Conservation (phyloP, 2,113 vertebrate species). For the Taxidea taxus region DNA sequence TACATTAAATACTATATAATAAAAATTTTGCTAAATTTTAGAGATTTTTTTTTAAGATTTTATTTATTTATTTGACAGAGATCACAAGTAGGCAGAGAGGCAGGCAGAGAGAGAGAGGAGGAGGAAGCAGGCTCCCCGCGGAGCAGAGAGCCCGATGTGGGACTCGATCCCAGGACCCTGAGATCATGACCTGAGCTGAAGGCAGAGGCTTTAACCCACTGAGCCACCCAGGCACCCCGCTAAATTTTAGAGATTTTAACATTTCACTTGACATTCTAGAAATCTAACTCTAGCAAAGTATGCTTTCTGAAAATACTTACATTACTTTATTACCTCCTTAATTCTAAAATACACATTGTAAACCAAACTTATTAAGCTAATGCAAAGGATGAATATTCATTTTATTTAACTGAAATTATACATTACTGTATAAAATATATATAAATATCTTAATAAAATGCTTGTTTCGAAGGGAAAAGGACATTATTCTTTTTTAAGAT, state of each 20-base stretch:
- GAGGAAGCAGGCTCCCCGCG: too few species aligned
- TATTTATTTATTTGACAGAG: too few species aligned
- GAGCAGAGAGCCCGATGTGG: too few species aligned
- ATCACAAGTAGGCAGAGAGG: too few species aligned
- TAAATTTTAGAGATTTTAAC: neutral
- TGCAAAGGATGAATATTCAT: neutral
- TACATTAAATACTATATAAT: neutral
- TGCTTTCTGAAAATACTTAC: neutral
- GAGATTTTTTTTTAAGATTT: too few species aligned
- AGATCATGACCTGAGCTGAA: too few species aligned
- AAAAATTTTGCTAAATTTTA: neutral
- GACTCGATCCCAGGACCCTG: too few species aligned
- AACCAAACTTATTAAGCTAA: neutral
- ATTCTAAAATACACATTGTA: neutral
- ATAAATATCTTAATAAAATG: neutral
- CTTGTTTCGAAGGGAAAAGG: neutral
- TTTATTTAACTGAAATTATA: neutral
- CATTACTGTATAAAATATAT: neutral
- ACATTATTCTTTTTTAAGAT: neutral
- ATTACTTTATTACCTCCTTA: neutral
- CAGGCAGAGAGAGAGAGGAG: too few species aligned
- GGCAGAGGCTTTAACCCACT: too few species aligned
- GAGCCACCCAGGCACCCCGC: too few species aligned
- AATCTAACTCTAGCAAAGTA: neutral
- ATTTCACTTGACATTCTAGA: neutral